Conservation (phyloP, 2,888 invertebrate genomes). For the Carcina quercana region DNA sequence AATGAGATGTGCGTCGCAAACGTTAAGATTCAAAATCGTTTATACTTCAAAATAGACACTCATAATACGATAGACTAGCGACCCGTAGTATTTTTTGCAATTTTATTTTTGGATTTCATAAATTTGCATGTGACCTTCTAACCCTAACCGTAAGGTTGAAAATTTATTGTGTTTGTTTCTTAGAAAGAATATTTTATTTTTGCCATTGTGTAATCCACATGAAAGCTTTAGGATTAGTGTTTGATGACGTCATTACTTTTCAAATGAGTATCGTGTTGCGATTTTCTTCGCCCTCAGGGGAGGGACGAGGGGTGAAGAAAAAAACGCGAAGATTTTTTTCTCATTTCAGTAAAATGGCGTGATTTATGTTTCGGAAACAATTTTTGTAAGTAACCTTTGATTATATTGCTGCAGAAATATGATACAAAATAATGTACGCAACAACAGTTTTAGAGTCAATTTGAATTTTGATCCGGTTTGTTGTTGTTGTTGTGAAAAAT, state of each 20-base stretch:
- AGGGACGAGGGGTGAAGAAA: constrained; percentile 30
- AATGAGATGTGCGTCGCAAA: no score
- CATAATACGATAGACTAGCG: constrained; percentile 35
- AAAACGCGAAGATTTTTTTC: constrained; percentile 22
- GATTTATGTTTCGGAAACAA: constrained; percentile 54
- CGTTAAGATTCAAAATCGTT: constrained; percentile 23
- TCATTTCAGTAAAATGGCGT: constrained; percentile 31
- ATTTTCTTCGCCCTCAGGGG: constrained; percentile 50
- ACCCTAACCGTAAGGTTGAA: constrained; percentile 2
- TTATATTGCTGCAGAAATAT: not conserved
- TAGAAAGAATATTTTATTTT: not conserved
- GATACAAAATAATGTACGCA: no score
- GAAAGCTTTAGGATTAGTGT: constrained; percentile 74
- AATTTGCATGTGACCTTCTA: not conserved
- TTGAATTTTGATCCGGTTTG: no score
- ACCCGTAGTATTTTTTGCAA: constrained; percentile 21
- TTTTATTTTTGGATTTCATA: constrained; percentile 5
- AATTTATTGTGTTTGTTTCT: not conserved
- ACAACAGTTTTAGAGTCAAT: no score
- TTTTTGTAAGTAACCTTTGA: constrained; percentile 23
- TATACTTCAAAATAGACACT: constrained; percentile 24
- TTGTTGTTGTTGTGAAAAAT: no score
- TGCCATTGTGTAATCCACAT: constrained; percentile 61
- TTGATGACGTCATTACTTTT: constrained; percentile 74
- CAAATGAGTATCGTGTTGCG: constrained; percentile 67